Conservation (phyloP, 64 coral and sea anemone genomes). For the Stylophora pistillata region DNA sequence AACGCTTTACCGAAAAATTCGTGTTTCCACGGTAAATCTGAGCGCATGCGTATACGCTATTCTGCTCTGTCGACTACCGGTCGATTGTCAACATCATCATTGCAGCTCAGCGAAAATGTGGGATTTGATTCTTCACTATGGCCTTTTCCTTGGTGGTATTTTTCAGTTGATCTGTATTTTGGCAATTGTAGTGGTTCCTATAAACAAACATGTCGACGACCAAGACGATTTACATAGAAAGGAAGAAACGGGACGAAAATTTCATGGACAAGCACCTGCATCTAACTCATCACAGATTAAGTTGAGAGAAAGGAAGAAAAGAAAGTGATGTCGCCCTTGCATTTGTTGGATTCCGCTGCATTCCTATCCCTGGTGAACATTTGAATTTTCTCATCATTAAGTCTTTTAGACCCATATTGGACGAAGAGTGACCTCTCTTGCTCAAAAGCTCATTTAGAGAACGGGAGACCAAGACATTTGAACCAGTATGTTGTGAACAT, state of each 20-base stretch:
- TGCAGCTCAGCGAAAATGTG: not conserved
- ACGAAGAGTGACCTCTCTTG: no score
- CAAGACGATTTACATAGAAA: slow-evolving; percentile 12
- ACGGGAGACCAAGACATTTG: no score
- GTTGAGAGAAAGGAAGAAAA: slow-evolving; percentile 38
- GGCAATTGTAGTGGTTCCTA: slow-evolving; percentile 80
- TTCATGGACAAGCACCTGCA: not conserved
- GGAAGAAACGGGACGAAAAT: slow-evolving; percentile 35
- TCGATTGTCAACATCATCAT: no score
- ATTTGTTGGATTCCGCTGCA: not conserved
- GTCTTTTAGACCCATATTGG: no score
- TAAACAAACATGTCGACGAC: slow-evolving; percentile 18
- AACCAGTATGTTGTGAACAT: no score
- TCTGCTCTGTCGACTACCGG: no score
- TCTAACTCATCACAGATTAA: slow-evolving; percentile 18
- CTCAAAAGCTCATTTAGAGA: no score
- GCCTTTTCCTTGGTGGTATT: slow-evolving; percentile 83
- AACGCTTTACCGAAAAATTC: no score
- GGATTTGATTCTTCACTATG: slow-evolving; percentile 80
- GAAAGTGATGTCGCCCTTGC: not conserved
- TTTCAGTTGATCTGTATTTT: slow-evolving; percentile 88
- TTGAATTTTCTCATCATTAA: no score
- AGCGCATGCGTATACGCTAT: no score
- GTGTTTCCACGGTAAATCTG: no score
- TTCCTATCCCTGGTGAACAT: not conserved